These are phyloP conservation scores for Stictocephala bisonia DNA, from an alignment of 2,888 invertebrate species.

Conservation along the genomic window DNA sequence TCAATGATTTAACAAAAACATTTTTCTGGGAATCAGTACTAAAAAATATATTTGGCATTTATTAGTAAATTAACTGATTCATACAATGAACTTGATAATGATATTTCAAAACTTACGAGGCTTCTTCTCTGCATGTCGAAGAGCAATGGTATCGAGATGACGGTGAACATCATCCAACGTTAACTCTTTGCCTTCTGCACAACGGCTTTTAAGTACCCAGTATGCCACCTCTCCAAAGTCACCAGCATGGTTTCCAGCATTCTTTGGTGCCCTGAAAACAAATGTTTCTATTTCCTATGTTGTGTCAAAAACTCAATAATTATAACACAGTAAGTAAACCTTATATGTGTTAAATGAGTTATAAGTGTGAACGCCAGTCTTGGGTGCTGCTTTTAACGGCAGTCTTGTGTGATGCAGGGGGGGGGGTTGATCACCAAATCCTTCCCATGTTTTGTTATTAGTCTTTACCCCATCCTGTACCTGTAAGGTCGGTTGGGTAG, in stretches of 20 bases:
- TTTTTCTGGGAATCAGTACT: too few relatives aligned
- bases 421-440: too few relatives aligned
- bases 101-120: conserved; percentile 65
- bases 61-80: background rate
- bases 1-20: too few relatives aligned
- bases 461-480: too few relatives aligned
- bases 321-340: background rate
- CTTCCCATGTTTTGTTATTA: too few relatives aligned
- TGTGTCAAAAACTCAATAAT: too few relatives aligned
- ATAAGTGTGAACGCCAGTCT: too few relatives aligned
- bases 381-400: too few relatives aligned
- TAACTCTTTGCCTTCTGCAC: conserved; percentile 65
- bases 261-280: conserved; percentile 68
- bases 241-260: conserved; percentile 67
- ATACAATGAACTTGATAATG: background rate
- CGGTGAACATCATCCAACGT: conserved; percentile 79
- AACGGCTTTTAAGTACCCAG: conserved; percentile 71
- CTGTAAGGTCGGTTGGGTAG: too few relatives aligned
- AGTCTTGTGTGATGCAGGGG: too few relatives aligned
- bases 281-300: conserved; percentile 46
- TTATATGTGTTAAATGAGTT: too few relatives aligned
- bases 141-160: conserved; percentile 80
- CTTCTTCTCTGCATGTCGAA: conserved; percentile 72
- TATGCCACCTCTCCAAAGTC: conserved; percentile 88
- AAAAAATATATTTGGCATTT: too few relatives aligned